phyloP scores from a whole-genome alignment of 2,797 vertebrate genomes.

The Enteromius treurensis region DNA sequence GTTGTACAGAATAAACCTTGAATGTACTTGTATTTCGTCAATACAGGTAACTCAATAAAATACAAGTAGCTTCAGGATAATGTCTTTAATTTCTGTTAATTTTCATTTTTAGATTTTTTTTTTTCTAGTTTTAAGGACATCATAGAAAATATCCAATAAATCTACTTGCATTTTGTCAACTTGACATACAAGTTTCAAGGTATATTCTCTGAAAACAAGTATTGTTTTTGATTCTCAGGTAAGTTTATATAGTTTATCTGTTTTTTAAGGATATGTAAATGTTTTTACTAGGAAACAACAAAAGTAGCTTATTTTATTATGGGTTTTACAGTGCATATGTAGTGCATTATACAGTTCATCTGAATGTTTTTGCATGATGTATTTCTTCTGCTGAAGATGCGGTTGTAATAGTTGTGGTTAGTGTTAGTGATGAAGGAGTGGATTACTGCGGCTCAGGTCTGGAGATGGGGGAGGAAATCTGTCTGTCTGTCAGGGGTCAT shows the following conservation, averaged over 20 bases:
- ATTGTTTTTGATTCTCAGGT: not conserved
- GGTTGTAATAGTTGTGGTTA: not conserved
- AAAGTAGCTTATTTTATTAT: not conserved
- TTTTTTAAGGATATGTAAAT: not conserved
- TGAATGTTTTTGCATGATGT: not conserved
- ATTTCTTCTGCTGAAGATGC: not conserved
- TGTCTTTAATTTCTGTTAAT: too few species aligned
- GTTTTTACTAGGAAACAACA: not conserved
- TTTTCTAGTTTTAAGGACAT: too few species aligned
- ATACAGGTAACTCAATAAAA: too few species aligned
- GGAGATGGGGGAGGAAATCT: constrained; percentile 2
- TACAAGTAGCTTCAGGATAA: too few species aligned
- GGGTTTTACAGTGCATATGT: not conserved
- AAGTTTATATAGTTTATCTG: not conserved
- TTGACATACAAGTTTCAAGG: not conserved
- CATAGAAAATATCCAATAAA: too few species aligned
- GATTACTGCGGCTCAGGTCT: not conserved
- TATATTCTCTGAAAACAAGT: not conserved
- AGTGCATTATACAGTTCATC: not conserved
- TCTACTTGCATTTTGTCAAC: too few species aligned
- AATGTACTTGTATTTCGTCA: too few species aligned
- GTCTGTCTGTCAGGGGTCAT: constrained; percentile 7
- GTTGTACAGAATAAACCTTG: not conserved
- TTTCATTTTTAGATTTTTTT: too few species aligned
- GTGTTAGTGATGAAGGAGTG: not conserved